Base-by-base conservation (phyloP, 2,888 invertebrate genomes). In the Aproaerema taeniolella region DNA sequence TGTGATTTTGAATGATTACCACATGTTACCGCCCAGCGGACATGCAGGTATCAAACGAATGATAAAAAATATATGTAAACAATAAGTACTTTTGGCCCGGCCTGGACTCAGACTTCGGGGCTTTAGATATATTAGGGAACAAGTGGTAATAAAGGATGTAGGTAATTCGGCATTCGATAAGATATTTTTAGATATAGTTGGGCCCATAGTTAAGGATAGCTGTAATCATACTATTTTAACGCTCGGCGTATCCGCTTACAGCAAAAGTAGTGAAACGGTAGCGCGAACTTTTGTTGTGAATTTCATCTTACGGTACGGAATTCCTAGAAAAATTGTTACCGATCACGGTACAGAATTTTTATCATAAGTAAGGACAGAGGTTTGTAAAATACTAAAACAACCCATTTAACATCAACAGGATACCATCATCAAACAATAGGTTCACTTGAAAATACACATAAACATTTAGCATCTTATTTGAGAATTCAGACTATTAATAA, bases 181-280 rank as follows among this genome's bases (percentile, higher is more conserved):
- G 20, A 17, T 43, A 8, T 41, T 13, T 34, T 31, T 43, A 37
- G 43, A 43, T 31, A 7, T 46, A 15, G 45, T 42, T 12, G 42
- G 41, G 1, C 39, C 45, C 2, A 20, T 26, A 26, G 26, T 9
- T 26, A 74, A 71, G 70, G 73, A 73, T 26, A n/a, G 6, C 3
- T 5, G n/a, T n/a, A n/a, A n/a, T 26, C 52, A 52, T 55, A 51
- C 2, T 26, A 26, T 26, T 9, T n/a, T 26, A 26, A 26, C 26
- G 3, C 6, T 26, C 5, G 17, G 44, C 42, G 2, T 47, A 45
- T 26, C 47, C 35, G 2, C 14, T 35, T 11, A n/a, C 1, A 14
- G n/a, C 2, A 6, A 35, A 35, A n/a, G 14, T 5, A 10, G 14
- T 1, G 14, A 1, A 8, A 6, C 9, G 14, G 26, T 35, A n/a